Evolutionary conservation across 2,888 invertebrate genomes (phyloP), one percentile per base, ranked within the genome.

Genomic region (Sepiola atlantica): DNA sequence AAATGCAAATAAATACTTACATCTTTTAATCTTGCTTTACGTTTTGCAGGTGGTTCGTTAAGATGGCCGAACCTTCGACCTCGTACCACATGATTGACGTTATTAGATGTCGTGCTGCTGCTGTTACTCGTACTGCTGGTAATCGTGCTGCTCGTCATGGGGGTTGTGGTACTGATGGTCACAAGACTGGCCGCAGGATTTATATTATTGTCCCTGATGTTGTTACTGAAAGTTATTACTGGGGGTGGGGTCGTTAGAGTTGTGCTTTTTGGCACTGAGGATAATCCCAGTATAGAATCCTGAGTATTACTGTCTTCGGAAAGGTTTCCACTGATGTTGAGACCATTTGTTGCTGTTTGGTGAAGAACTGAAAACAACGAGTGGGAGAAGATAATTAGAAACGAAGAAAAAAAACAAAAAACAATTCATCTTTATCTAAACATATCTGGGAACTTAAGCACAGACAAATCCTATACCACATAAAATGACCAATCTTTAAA

Each of bases 251-350:
- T 91, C 32, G 94, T 32, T 18, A 55, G 32, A n/a, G 55, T 45
- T 6, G 94, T 61, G 24, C 95, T 94, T 21, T 94, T 94, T 28
- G 94, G 95, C 45, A 95, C 95, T 93, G 96, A 94, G 94, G 96
- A 94, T 90, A 95, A 95, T 94, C 96, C 96, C 54, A 96, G 95
- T 32, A 96, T 95, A n/a, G 96, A 96, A 55, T 96, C 97, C 94
- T 96, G 96, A 94, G 95, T 96, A 94, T 96, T 96, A 94, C 96
- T 96, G 95, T 96, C 96, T 95, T 96, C 97, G 16, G 96, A 97
- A 55, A 96, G 94, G 95, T 96, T 96, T 97, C 97, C 95, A 96
- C 97, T 95, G 94, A 95, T 96, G 61, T 95, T 95, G 16, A 95
- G 92, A 93, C 95, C 95, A 95, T 95, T 96, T 55, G 57, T 57